These are phyloP conservation scores for Calyptomena viridis DNA, from an alignment of 2,113 vertebrate species.

Conservation along the genomic window DNA sequence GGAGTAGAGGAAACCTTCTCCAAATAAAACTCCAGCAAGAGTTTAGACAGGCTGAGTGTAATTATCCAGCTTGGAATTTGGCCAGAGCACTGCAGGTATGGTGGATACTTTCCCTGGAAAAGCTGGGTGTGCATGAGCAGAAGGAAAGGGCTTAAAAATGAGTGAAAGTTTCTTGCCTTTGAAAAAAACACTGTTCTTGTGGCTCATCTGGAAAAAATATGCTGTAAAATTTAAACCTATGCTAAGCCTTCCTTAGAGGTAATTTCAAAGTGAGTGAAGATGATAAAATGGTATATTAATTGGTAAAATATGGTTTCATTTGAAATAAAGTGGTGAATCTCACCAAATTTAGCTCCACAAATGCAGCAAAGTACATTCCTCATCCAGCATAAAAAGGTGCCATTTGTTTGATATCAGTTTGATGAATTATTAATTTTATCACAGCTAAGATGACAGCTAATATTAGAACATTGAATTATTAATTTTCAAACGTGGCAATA, in stretches of 20 bases:
- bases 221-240: not conserved
- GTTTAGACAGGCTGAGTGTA: not conserved
- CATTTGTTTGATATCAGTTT: slow-evolving; percentile 84
- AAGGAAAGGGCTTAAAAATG: not conserved
- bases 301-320: slow-evolving; percentile 58
- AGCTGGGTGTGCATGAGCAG: not conserved
- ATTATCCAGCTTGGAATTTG: not conserved
- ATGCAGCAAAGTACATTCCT: slow-evolving; percentile 59
- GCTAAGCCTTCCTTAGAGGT: not conserved
- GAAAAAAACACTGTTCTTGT: not conserved
- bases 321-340: slow-evolving; percentile 62
- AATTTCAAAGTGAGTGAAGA: slow-evolving; percentile 24
- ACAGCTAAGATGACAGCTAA: slow-evolving; percentile 90
- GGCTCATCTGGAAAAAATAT: slow-evolving; percentile 4
- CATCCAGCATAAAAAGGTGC: slow-evolving; percentile 75
- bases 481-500: slow-evolving; percentile 81
- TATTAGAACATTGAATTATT: slow-evolving; percentile 94
- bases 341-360: slow-evolving; percentile 43
- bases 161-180: slow-evolving; percentile 30
- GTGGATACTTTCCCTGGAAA: not conserved
- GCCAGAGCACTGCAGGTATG: slow-evolving; percentile 16
- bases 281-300: slow-evolving; percentile 55
- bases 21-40: not conserved
- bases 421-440: slow-evolving; percentile 94
- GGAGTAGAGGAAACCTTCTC: not conserved